These are phyloP conservation scores for Hipparchia sbordonii DNA, from an alignment of 2,888 invertebrate species.

Conservation along the genomic window DNA sequence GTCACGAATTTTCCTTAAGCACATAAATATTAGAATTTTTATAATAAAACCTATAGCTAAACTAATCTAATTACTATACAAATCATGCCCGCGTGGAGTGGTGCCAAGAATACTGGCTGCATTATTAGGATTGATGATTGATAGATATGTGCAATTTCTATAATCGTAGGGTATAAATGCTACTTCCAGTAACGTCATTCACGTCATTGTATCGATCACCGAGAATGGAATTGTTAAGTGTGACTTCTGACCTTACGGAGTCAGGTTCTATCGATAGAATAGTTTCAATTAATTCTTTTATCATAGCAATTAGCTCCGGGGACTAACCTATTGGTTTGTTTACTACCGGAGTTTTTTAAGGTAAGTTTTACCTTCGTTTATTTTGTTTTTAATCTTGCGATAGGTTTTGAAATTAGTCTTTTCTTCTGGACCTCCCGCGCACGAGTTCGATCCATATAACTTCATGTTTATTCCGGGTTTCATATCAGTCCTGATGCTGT, in stretches of 20 bases:
- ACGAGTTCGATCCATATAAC: no score
- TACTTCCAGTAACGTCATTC: neutral
- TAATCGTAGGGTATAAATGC: conserved; percentile 20
- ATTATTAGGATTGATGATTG: no score
- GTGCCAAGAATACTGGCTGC: no score
- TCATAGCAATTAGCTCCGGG: neutral
- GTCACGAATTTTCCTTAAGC: no score
- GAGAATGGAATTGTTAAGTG: conserved; percentile 23
- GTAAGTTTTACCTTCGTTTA: neutral
- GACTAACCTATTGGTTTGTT: neutral
- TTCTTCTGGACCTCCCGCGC: neutral
- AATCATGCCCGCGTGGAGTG: no score
- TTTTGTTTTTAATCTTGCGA: neutral
- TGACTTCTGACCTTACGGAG: conserved; percentile 25
- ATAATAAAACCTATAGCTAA: no score
- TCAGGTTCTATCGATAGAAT: conserved; percentile 18
- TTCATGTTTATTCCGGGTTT: no score
- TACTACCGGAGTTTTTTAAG: neutral
- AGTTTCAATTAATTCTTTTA: conserved; percentile 5
- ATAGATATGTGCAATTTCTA: neutral
- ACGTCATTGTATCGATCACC: conserved; percentile 21
- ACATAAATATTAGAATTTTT: no score
- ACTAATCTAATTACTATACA: no score
- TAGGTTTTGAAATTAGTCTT: neutral
- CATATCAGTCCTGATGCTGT: no score